Evolutionary conservation across 2,113 vertebrate genomes (phyloP).

Genomic region (Telmatochromis sp.): DNA sequence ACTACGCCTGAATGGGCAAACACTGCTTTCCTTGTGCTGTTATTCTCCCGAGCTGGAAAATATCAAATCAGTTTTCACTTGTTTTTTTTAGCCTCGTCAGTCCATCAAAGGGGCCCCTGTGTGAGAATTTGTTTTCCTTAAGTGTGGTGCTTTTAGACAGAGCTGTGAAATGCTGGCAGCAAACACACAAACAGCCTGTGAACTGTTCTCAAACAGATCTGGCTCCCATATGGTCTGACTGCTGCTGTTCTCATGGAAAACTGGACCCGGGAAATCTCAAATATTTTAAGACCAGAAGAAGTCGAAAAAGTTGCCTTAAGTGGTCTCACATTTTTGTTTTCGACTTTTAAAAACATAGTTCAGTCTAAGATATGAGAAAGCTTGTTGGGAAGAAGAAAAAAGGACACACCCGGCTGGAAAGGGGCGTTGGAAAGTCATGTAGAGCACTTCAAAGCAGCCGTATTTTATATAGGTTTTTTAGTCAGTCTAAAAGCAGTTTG

Average conservation of each 20-base stretch:
- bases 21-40: neutral
- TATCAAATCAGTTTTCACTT: neutral
- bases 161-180: constrained; percentile 5
- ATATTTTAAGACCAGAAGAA: neutral
- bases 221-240: constrained; percentile 10
- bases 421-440: neutral
- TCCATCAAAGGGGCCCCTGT: neutral
- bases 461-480: neutral
- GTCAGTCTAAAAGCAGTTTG: neutral
- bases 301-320: fast-evolving
- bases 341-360: neutral
- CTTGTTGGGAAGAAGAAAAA: neutral
- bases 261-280: neutral
- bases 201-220: constrained; percentile 4
- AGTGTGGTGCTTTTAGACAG: neutral
- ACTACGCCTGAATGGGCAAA: neutral
- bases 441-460: neutral
- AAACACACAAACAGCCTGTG: neutral
- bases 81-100: neutral
- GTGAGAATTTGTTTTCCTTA: neutral
- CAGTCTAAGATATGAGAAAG: neutral
- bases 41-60: neutral
- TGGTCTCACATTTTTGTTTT: neutral
- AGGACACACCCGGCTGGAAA: neutral
- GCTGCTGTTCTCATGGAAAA: constrained; percentile 17